A percentile compares a stretch with the other conserved stretches of the same genome.
These are phyloP conservation scores for Hirudo medicinalis DNA, from an alignment of 1,140 invertebrate genomes.

Conservation along the genomic window DNA sequence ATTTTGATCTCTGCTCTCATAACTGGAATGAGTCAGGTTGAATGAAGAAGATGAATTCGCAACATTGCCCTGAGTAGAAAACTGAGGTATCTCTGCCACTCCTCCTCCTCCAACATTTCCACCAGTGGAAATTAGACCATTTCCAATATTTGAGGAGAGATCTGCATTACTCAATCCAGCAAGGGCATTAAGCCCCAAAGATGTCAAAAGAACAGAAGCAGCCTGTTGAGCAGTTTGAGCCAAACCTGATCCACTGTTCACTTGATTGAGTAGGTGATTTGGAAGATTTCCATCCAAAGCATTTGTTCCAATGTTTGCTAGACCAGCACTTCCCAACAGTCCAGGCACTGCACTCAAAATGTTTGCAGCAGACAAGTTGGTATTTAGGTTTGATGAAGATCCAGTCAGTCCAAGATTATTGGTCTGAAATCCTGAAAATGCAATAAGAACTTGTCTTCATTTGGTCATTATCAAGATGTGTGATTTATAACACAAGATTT, in stretches of 20 bases:
- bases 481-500: too few relatives aligned
- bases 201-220: background rate
- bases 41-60: too few relatives aligned
- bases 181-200: constrained; percentile 9
- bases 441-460: too few relatives aligned
- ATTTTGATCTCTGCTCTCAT: background rate
- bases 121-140: background rate
- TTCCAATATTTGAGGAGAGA: background rate
- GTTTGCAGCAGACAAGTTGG: too few relatives aligned
- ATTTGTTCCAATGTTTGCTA: background rate
- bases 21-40: background rate
- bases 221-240: constrained; percentile 5
- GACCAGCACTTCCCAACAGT: too few relatives aligned
- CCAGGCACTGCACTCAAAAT: too few relatives aligned
- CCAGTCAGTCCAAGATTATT: too few relatives aligned
- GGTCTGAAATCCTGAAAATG: too few relatives aligned
- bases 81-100: background rate
- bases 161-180: background rate
- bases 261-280: background rate
- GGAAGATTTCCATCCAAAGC: constrained; percentile 2
- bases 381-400: too few relatives aligned
- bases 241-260: background rate
- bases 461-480: too few relatives aligned
- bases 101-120: background rate
- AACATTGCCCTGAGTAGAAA: background rate